A percentile compares a stretch with the other conserved stretches of the same genome.
Evolutionary conservation across 2,888 invertebrate genomes (phyloP).

Genomic region (Eulithis testata): DNA sequence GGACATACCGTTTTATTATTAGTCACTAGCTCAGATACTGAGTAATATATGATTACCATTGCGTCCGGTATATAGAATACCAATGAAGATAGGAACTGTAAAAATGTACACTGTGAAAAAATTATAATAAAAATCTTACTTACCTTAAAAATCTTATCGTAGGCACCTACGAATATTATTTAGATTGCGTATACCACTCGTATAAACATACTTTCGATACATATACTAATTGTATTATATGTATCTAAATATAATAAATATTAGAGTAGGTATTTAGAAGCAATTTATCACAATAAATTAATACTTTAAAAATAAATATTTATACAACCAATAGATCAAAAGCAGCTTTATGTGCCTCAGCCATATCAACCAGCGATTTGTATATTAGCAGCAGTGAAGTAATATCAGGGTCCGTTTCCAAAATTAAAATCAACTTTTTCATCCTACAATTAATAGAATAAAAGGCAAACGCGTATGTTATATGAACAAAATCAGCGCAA

Average conservation of each 20-base stretch:
- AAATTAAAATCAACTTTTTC: neutral
- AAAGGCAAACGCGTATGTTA: neutral
- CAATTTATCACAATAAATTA: neutral
- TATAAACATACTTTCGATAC: too few relatives aligned
- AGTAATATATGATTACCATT: neutral
- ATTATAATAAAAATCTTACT: too few relatives aligned
- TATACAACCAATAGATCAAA: constrained; percentile 1
- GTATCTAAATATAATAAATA: too few relatives aligned
- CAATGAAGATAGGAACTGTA: neutral
- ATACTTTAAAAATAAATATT: neutral
- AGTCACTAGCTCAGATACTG: neutral
- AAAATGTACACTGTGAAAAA: too few relatives aligned
- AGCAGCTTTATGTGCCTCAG: neutral
- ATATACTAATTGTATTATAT: too few relatives aligned
- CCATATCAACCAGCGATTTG: constrained; percentile 1
- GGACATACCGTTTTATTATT: neutral
- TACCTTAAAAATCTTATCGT: too few relatives aligned
- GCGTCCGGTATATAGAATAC: neutral
- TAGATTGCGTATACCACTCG: too few relatives aligned
- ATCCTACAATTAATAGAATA: neutral
- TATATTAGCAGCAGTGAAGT: neutral
- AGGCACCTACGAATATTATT: too few relatives aligned
- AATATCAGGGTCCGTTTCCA: constrained; percentile 5
- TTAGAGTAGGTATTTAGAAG: too few relatives aligned
- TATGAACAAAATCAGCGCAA: neutral